Evolutionary conservation across 2,888 invertebrate species (phyloP), one percentile per base, ranked within the genome.

Genomic region (Apocheima hispidaria): DNA sequence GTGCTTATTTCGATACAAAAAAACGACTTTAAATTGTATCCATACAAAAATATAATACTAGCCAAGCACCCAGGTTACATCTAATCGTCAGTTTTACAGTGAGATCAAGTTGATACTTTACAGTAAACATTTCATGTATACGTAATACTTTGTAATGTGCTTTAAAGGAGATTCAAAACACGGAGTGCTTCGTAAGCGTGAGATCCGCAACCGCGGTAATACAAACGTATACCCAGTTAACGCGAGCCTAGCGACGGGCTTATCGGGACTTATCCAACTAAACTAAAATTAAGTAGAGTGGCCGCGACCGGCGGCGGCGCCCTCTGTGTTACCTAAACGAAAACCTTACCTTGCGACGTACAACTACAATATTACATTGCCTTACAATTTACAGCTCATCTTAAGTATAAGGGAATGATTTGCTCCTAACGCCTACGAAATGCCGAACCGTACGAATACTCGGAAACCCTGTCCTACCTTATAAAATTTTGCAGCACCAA

Each of bases 401-500:
- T 87, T 84, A 84, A 71, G 71, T 71, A 65, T 67, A 73, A 84
- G 82, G 88, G 88, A 88, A 89, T 87, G 88, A 77, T 82, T 53
- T 40, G 55, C 59, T 44, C 57, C 54, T 64, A 56, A 20, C 62
- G 60, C 52, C 56, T 60, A 50, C 60, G 26, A 26, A 53, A 49
- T 56, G 78, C 72, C 75, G 71, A 70, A 56, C 72, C 72, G 77
- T 84, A 84, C 82, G 80, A 83, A 82, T 60, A 70, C 79, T 75
- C 73, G 73, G 76, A 20, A 78, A 89, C 90, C 89, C 89, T 87
- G 87, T 87, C 81, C 81, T 81, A 77, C 76, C 72, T 78, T 72
- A 60, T 54, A 38, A 33, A 83, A 82, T 83, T 84, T 83, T 71
- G 82, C 82, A 90, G 88, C 90, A 90, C 88, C 90, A 82, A 80